Conservation (phyloP, 2,113 vertebrate species). For the Silurus glanis region DNA sequence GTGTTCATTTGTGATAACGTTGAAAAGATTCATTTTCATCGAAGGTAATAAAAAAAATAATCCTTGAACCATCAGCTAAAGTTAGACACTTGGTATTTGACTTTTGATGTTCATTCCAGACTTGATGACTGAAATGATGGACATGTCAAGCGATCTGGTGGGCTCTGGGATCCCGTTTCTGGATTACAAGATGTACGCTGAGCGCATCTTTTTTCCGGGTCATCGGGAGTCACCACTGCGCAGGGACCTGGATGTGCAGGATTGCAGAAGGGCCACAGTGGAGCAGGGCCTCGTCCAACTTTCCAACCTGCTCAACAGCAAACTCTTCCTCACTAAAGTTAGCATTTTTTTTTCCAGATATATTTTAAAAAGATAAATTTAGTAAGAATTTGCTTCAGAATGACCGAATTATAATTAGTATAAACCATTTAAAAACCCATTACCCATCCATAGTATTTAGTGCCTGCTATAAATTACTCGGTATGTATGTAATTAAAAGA, state of each 20-base stretch:
- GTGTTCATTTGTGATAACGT: slow-evolving; percentile 24
- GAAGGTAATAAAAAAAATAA: slow-evolving; percentile 8
- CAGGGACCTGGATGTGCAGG: slow-evolving; percentile 89
- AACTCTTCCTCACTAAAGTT: slow-evolving; percentile 96
- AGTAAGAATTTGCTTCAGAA: background rate
- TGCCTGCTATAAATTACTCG: background rate
- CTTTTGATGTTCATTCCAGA: slow-evolving; percentile 70
- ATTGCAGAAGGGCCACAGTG: slow-evolving; percentile 88
- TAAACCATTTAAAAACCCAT: too few relatives aligned
- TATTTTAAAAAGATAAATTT: background rate
- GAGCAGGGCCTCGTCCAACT: slow-evolving; percentile 95
- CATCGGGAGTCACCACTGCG: slow-evolving; percentile 90
- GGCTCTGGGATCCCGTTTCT: slow-evolving; percentile 95
- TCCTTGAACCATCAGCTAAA: slow-evolving; percentile 34
- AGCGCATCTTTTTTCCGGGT: slow-evolving; percentile 97
- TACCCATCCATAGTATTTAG: background rate
- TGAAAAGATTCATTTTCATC: slow-evolving; percentile 44
- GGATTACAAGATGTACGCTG: slow-evolving; percentile 92
- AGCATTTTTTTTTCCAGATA: too few relatives aligned
- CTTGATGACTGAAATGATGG: slow-evolving; percentile 99
- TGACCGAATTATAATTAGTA: background rate
- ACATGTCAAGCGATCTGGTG: slow-evolving; percentile 94
- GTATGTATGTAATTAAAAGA: background rate
- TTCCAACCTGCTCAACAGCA: slow-evolving; percentile 97
- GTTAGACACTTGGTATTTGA: slow-evolving; percentile 19